These are phyloP conservation scores for Hydraecia micacea DNA, from an alignment of 2,888 invertebrate genomes.

Conservation along the genomic window DNA sequence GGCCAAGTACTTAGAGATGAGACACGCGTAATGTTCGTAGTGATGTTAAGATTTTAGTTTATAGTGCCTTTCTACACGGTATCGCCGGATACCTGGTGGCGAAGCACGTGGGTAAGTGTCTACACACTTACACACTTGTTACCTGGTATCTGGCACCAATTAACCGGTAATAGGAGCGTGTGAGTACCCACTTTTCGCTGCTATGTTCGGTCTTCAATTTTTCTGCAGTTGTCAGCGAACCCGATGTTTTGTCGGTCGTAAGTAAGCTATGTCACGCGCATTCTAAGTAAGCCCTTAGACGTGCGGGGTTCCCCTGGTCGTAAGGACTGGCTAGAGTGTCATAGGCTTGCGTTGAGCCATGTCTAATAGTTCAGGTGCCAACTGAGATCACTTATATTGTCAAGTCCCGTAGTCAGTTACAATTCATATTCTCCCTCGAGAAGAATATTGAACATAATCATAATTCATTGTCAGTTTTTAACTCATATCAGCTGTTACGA, in stretches of 20 bases:
- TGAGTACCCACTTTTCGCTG: background rate
- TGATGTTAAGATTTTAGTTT: background rate
- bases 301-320: background rate
- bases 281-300: slow-evolving; percentile 41
- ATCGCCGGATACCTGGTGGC: background rate
- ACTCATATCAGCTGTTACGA: slow-evolving; percentile 55
- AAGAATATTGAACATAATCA: slow-evolving; percentile 22
- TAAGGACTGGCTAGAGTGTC: slow-evolving; percentile 12
- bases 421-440: slow-evolving; percentile 21
- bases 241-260: background rate
- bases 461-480: slow-evolving; percentile 47
- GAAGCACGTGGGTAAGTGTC: background rate
- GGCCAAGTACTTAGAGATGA: background rate
- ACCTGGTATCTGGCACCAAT: no score
- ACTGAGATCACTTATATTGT: slow-evolving; percentile 48
- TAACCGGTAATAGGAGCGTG: background rate
- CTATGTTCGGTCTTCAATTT: no score
- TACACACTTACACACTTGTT: background rate
- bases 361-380: slow-evolving; percentile 39
- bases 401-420: slow-evolving; percentile 34
- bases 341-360: slow-evolving; percentile 20
- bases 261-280: slow-evolving; percentile 42
- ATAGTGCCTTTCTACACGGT: background rate
- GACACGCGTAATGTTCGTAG: background rate
- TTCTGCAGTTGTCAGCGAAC: slow-evolving; percentile 6